These are phyloP conservation scores for Oplegnathus fasciatus DNA, from an alignment of 2,113 vertebrate genomes.

Conservation along the genomic window DNA sequence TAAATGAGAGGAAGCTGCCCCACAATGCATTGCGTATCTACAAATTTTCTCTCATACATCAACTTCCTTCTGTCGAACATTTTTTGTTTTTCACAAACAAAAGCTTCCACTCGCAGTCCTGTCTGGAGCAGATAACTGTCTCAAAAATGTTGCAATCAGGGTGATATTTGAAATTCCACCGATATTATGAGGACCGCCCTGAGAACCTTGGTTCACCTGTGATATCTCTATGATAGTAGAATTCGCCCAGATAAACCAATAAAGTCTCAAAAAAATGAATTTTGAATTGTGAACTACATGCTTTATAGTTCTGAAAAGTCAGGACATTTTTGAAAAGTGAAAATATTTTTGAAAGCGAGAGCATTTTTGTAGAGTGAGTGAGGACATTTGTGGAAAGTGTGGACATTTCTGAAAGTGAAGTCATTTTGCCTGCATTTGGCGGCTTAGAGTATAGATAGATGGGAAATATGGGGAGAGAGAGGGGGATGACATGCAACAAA, in stretches of 20 bases:
- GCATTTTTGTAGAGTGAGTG: too few relatives aligned
- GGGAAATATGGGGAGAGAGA: background rate
- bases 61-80: slow-evolving; percentile 23
- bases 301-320: too few relatives aligned
- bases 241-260: background rate
- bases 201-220: background rate
- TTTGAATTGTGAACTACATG: background rate
- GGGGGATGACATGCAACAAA: too few relatives aligned
- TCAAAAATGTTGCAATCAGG: background rate
- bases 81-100: slow-evolving; percentile 10
- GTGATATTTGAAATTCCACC: background rate
- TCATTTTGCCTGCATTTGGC: background rate
- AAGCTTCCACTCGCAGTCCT: background rate
- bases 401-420: background rate
- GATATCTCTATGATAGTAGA: background rate
- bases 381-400: background rate
- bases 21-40: slow-evolving; percentile 65
- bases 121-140: slow-evolving; percentile 38
- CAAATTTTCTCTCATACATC: slow-evolving; percentile 28
- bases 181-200: background rate
- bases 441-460: too few relatives aligned
- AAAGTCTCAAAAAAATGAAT: background rate
- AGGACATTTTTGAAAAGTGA: background rate
- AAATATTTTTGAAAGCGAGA: background rate
- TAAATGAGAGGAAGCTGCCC: slow-evolving; percentile 73